phyloP scores from a whole-genome alignment of 2,888 invertebrate species.

The Platycheirus albimanus region DNA sequence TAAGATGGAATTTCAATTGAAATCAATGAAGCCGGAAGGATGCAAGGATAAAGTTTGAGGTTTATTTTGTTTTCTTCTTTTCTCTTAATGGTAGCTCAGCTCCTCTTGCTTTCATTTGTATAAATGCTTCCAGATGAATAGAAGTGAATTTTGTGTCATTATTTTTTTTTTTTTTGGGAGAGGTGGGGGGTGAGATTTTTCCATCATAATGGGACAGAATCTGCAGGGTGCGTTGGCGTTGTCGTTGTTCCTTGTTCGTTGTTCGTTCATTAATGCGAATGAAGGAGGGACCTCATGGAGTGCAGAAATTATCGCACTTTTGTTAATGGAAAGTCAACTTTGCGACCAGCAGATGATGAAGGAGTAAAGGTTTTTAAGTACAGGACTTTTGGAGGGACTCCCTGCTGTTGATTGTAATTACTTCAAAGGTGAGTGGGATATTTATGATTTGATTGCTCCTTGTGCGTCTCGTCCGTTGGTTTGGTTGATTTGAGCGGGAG shows the following conservation, averaged over 20 bases:
- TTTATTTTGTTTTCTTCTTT: constrained; percentile 27
- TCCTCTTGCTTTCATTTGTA: constrained; percentile 27
- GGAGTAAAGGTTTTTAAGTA: constrained; percentile 1
- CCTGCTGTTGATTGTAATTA: constrained; percentile 64
- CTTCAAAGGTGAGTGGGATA: constrained; percentile 52
- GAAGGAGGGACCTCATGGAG: constrained; percentile 53
- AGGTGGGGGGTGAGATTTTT: too few species aligned
- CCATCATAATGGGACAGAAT: constrained; percentile 46
- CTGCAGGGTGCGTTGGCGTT: constrained; percentile 19
- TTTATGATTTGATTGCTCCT: constrained; percentile 66
- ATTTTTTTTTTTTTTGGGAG: constrained; percentile 26
- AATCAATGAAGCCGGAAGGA: constrained; percentile 73
- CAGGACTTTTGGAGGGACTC: background rate
- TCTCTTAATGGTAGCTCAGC: background rate
- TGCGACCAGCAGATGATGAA: background rate
- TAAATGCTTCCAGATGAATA: constrained; percentile 53
- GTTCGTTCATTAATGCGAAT: too few species aligned
- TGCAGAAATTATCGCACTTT: constrained; percentile 63
- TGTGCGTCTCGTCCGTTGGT: too few species aligned
- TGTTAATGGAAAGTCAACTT: constrained; percentile 64
- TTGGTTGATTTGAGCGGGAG: constrained; percentile 17
- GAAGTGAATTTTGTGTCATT: constrained; percentile 48
- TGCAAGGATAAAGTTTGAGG: constrained; percentile 68
- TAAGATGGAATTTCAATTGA: constrained; percentile 73
- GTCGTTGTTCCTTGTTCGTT: too few species aligned